A percentile compares a stretch with the other conserved stretches of the same genome.
Conservation (phyloP, 2,888 invertebrate genomes). For the Ormyrus nitidulus region DNA sequence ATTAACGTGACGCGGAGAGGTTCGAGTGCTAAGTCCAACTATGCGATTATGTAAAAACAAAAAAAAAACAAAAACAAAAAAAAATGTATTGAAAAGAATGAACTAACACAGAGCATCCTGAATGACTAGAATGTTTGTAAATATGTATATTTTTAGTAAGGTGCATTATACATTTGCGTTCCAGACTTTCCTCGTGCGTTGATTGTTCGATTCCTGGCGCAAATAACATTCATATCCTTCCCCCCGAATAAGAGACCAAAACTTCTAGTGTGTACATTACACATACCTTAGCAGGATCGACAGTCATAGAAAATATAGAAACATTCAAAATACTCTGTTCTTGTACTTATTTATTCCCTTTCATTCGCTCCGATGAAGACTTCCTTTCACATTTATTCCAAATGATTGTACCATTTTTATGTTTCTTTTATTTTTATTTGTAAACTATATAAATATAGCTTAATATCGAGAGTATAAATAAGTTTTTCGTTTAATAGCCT, state of each 20-base stretch:
- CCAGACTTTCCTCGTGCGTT: conserved; percentile 42
- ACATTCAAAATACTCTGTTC: conserved; percentile 30
- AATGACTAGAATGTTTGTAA: conserved; percentile 49
- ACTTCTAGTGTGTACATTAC: conserved; percentile 45
- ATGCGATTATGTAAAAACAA: conserved; percentile 23
- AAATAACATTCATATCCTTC: conserved; percentile 52
- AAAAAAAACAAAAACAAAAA: background rate
- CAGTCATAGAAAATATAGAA: conserved; percentile 41
- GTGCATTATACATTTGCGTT: conserved; percentile 42
- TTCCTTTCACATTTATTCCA: too few species aligned
- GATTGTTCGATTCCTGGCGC: conserved; percentile 48
- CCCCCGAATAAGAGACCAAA: conserved; percentile 45
- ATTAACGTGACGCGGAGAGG: conserved; percentile 4
- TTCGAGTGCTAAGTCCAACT: conserved; percentile 42
- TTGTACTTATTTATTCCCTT: conserved; percentile 3
- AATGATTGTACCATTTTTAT: too few species aligned
- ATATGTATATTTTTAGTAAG: conserved; percentile 56
- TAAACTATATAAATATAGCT: too few species aligned
- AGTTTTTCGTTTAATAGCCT: too few species aligned
- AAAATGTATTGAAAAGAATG: conserved; percentile 8
- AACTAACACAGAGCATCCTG: background rate
- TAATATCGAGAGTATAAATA: too few species aligned
- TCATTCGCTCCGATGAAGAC: too few species aligned
- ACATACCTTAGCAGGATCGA: conserved; percentile 41
- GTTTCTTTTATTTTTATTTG: too few species aligned